Conservation (phyloP, 2,113 vertebrate genomes). For the Oncorhynchus gorbuscha region DNA sequence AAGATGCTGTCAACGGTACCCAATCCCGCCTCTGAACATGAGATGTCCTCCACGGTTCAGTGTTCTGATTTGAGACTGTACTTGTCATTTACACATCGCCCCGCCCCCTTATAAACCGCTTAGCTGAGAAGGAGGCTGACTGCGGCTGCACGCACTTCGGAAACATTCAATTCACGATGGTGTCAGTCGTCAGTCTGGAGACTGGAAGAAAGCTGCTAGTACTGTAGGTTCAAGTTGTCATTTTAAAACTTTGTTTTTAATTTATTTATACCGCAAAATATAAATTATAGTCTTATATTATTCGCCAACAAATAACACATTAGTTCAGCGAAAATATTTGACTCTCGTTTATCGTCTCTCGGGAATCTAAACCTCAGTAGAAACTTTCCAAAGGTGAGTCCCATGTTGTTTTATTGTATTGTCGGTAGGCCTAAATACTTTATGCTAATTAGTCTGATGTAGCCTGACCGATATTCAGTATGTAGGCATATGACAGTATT, state of each 20-base stretch:
- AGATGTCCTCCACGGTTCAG: conserved; percentile 9
- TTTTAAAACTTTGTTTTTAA: neutral
- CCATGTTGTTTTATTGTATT: too few relatives aligned
- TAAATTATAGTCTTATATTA: neutral
- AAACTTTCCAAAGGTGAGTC: too few relatives aligned
- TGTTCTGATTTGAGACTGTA: conserved; percentile 38
- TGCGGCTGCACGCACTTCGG: neutral
- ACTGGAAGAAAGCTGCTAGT: too few relatives aligned
- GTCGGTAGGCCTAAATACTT: too few relatives aligned
- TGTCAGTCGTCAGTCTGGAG: neutral
- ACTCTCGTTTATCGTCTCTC: too few relatives aligned
- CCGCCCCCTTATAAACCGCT: conserved; percentile 29
- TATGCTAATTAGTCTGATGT: too few relatives aligned
- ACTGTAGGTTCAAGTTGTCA: too few relatives aligned
- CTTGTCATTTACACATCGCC: conserved; percentile 8
- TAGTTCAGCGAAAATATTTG: neutral
- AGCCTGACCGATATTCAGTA: too few relatives aligned
- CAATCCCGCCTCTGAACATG: conserved; percentile 8
- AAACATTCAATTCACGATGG: neutral
- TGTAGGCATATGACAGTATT: too few relatives aligned
- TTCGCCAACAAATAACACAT: neutral
- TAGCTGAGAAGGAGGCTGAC: neutral
- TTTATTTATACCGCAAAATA: neutral
- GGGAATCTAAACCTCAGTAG: too few relatives aligned
- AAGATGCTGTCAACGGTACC: conserved; percentile 28